A percentile compares a stretch with the other conserved stretches of the same genome.
phyloP scores from a whole-genome alignment of 1,140 invertebrate genomes.

The Drosophila ambigua region DNA sequence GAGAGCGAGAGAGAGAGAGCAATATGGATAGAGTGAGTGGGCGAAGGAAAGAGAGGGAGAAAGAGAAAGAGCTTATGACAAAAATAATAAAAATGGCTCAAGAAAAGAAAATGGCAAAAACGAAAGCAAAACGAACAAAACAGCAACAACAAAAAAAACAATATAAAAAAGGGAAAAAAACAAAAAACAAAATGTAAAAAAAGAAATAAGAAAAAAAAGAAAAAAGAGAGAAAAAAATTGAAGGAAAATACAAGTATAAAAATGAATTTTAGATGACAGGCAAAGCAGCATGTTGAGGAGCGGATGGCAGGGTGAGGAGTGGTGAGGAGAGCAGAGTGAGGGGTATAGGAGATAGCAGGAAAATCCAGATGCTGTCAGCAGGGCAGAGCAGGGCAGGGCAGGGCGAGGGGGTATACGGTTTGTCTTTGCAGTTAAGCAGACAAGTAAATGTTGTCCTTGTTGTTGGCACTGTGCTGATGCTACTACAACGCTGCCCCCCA shows the following conservation, averaged over 20 bases:
- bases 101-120: constrained; percentile 72
- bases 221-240: constrained; percentile 25
- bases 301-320: not conserved
- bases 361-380: not conserved
- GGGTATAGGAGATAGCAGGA: too few relatives aligned
- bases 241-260: constrained; percentile 76
- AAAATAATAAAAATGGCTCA: constrained; percentile 82
- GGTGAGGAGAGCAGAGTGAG: too few relatives aligned
- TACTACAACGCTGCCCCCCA: constrained; percentile 1
- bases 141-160: constrained; percentile 18
- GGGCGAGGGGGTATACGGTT: constrained; percentile 37
- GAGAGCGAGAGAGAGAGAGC: constrained; percentile 13
- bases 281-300: constrained; percentile 58
- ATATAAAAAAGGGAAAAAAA: constrained; percentile 53
- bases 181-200: constrained; percentile 55
- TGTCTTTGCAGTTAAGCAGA: constrained; percentile 81
- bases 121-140: constrained; percentile 41
- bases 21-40: constrained; percentile 10
- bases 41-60: constrained; percentile 10
- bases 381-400: too few relatives aligned
- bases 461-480: constrained; percentile 47
- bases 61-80: constrained; percentile 63
- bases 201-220: constrained; percentile 27
- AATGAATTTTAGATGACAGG: constrained; percentile 83
- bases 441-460: constrained; percentile 81